Evolutionary conservation across 1,140 invertebrate species (phyloP).

Genomic region (Homarus americanus): DNA sequence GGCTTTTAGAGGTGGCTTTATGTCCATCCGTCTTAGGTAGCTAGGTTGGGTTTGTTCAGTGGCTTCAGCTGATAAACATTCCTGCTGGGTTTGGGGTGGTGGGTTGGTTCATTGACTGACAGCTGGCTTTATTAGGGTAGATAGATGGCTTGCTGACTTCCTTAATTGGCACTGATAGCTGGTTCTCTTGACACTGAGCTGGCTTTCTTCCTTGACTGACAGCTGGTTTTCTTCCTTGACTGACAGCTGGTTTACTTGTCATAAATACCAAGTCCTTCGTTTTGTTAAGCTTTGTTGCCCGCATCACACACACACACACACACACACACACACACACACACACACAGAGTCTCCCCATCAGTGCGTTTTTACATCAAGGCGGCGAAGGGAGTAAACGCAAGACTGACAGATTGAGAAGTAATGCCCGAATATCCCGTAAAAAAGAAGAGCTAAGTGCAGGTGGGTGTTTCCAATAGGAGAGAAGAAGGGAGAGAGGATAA

Average conservation of each 20-base stretch:
- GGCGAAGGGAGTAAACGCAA: background rate
- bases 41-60: no score
- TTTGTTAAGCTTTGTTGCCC: no score
- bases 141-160: no score
- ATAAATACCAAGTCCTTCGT: background rate
- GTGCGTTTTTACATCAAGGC: background rate
- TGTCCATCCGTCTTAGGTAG: no score
- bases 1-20: no score
- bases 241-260: background rate
- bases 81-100: no score
- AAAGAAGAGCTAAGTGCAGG: background rate
- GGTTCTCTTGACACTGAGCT: background rate
- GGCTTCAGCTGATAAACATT: no score
- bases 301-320: slow-evolving; percentile 12
- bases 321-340: slow-evolving; percentile 35
- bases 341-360: background rate
- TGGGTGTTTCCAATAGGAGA: background rate
- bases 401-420: background rate
- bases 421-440: background rate
- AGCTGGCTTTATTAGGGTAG: no score
- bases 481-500: background rate
- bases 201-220: background rate
- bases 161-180: background rate
- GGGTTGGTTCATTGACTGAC: no score
- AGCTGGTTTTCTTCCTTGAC: background rate